Conservation (phyloP, 2,113 vertebrate species). For the Hemichromis elongatus region DNA sequence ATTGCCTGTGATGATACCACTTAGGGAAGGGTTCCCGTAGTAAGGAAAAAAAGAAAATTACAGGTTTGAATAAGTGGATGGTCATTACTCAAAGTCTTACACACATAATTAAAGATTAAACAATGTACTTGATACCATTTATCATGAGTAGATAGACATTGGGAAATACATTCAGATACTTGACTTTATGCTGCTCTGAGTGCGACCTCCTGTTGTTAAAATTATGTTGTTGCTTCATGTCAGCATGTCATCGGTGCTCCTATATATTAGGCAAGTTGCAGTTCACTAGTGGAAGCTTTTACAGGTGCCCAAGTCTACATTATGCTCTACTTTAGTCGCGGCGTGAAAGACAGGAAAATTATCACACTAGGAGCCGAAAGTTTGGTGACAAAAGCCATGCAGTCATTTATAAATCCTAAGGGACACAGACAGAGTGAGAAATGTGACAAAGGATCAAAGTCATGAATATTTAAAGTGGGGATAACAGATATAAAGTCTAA, state of each 20-base stretch:
- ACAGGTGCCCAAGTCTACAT: not conserved
- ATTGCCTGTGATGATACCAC: not conserved
- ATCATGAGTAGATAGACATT: not conserved
- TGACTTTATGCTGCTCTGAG: not conserved
- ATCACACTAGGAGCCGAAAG: not conserved
- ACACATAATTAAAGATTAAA: not conserved
- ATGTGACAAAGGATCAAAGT: slow-evolving; percentile 28
- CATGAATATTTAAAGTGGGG: slow-evolving; percentile 49
- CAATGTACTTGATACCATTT: not conserved
- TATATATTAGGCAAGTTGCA: not conserved
- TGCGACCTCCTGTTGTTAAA: not conserved
- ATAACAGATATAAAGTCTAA: slow-evolving; percentile 40
- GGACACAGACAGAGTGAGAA: slow-evolving; percentile 6
- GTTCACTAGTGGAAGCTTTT: not conserved
- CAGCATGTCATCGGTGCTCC: not conserved
- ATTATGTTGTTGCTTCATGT: not conserved
- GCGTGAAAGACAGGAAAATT: not conserved
- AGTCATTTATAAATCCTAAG: slow-evolving; percentile 29
- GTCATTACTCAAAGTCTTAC: not conserved
- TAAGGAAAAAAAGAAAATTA: not conserved
- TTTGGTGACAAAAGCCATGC: not conserved
- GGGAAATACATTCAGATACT: not conserved
- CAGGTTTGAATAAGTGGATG: not conserved
- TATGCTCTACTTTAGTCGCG: not conserved
- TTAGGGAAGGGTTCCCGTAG: not conserved